Base-by-base conservation (phyloP, 2,113 vertebrate species). In the Xerus inauris region DNA sequence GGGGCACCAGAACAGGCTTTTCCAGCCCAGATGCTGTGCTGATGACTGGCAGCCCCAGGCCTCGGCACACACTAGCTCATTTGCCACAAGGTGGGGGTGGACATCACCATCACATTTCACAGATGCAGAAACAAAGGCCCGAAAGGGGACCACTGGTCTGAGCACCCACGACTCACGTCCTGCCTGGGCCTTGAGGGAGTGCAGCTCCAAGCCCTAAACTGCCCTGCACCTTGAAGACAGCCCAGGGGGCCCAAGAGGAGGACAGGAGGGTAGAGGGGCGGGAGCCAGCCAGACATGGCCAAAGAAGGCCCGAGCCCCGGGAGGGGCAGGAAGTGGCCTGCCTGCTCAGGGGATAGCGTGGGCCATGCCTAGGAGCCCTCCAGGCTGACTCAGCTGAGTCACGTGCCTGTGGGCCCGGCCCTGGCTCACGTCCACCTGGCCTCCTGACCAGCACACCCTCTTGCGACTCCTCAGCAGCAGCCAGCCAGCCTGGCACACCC, bases 41-140 rank as follows among this genome's bases (percentile, higher is more conserved):
- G 28, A 5, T 0, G 35, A 72, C 19, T 3, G 4, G 1, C 0
- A 26, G n/a, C 0, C 40, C 51, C 32, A 12, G 35, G 42, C 30
- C 51, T 75, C 16, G 4, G 6, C 32, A 12, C 0, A 0, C 1
- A 2, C 4, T 5, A 0, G 45, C 45, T 19, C 6, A 2, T 0
- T 10, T 3, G 38, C 0, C 0, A 7, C 19, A 32, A n/a, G 38
- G 16, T 7, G 67, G 30, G 4, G 3, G 20, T 24, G 13, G 65
- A 12, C 10, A 4, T 45, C n/a, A n/a, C 16, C 40, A 20, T 2
- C 45, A 6, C 6, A 5, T 13, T 49, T 35, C 62, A 71, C 47
- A 84, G 75, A 72, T 0, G 9, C 13, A 19, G 59, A 76, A n/a
- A 24, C 38, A 4, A 1, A 47, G 26, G 67, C 3, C 35, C 19